Conservation (phyloP, 2,797 vertebrate genomes). For the Acanthurus lineatus region DNA sequence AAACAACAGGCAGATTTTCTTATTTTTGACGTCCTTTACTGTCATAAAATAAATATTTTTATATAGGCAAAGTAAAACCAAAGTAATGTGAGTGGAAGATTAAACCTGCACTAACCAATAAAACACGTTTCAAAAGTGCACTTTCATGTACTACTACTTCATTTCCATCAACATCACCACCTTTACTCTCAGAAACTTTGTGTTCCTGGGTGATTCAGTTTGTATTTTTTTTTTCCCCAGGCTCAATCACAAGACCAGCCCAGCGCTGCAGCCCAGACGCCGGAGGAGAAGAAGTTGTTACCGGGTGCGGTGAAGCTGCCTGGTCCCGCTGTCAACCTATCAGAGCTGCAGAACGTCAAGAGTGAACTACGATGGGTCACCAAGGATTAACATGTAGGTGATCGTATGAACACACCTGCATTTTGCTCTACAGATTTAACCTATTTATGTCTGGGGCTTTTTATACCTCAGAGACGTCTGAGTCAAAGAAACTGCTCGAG, state of each 20-base stretch:
- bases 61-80: no score
- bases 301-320: conserved; percentile 94
- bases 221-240: conserved; percentile 28
- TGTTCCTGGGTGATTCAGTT: neutral
- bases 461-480: no score
- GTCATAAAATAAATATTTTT: no score
- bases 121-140: neutral
- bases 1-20: no score
- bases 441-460: no score
- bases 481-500: no score
- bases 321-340: conserved; percentile 93
- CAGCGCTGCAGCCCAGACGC: conserved; percentile 64
- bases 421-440: no score
- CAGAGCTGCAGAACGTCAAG: conserved; percentile 97
- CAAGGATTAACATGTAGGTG: conserved; percentile 87
- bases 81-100: no score
- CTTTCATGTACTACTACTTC: neutral
- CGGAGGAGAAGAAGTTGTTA: conserved; percentile 91
- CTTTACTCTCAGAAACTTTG: neutral
- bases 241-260: conserved; percentile 56
- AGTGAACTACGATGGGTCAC: conserved; percentile 96
- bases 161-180: neutral
- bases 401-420: neutral
- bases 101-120: no score
- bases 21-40: no score